These are phyloP conservation scores for Trididemnum nubilum DNA, from an alignment of 23 tunicate species.

Conservation along the genomic window DNA sequence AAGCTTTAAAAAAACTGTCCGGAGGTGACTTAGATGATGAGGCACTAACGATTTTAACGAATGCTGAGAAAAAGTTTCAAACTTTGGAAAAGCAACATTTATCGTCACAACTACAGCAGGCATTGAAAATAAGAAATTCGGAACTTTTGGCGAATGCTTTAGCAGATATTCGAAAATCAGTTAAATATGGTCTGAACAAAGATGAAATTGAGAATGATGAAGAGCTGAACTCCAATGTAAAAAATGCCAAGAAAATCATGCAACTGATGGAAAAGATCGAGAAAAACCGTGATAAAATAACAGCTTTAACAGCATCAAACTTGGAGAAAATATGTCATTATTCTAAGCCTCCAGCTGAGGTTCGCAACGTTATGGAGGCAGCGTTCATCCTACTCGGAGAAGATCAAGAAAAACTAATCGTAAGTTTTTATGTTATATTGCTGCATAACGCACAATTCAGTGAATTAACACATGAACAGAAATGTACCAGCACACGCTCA, in stretches of 20 bases:
- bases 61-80: background rate
- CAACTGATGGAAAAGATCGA: background rate
- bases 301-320: background rate
- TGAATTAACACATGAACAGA: no score
- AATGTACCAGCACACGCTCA: no score
- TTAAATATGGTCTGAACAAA: background rate
- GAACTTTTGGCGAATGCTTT: background rate
- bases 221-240: background rate
- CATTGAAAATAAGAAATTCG: background rate
- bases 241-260: background rate
- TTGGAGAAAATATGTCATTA: slow-evolving; percentile 1
- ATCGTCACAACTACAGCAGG: background rate
- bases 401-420: slow-evolving; percentile 9
- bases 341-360: slow-evolving; percentile 9
- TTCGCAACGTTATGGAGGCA: slow-evolving; percentile 6
- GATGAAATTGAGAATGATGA: background rate
- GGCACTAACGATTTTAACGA: no score
- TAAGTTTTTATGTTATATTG: no score
- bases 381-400: slow-evolving; percentile 14
- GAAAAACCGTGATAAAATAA: background rate
- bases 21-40: no score
- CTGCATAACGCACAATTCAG: no score
- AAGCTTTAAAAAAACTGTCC: no score
- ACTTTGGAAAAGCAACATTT: background rate
- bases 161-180: background rate